Evolutionary conservation across 1,140 invertebrate genomes (phyloP), one percentile per base, ranked within the genome.

Genomic region (Teleopsis dalmanni): DNA sequence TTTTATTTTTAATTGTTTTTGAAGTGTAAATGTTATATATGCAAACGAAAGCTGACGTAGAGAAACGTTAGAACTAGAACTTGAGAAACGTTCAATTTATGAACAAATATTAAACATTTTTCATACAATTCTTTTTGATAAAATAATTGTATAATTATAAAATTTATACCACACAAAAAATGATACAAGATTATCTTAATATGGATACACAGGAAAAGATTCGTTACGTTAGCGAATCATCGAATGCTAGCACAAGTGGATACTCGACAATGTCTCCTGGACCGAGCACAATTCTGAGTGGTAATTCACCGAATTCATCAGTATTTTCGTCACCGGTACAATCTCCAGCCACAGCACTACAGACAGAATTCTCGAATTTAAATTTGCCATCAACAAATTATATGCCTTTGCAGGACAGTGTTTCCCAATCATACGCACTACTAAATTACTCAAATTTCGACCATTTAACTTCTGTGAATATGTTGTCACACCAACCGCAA

Each of bases 321-420:
- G 52, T 54, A 18, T 49, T 51, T n/a, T 42, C 56, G 43, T 67
- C 64, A 3, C 63, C 64, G 3, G 52, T 58, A 18, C 59, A 54
- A 45, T 67, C 64, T 1, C 64, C 64, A 13, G 56, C 50, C 34
- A 55, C 63, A 0, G 45, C 38, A 1, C 21, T 67, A 3, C 58
- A 64, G 44, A 55, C 55, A n/a, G 58, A 64, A 19, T 67, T 67
- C 26, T 62, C 57, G 23, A 64, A 67, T 38, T 53, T 67, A 8
- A 57, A 54, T 36, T 54, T 67, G 16, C 63, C 63, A 41, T 47
- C 47, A 5, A n/a, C 22, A 23, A 36, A 4, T 36, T 36, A 37
- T 13, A 8, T 16, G 7, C 42, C 48, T 25, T 37, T 37, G 9
- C 40, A 50, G 52, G 38, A 51, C 21, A 50, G 16, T 43, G 8